These are phyloP conservation scores for Diarsia brunnea DNA, from an alignment of 2,888 invertebrate genomes.

Conservation along the genomic window DNA sequence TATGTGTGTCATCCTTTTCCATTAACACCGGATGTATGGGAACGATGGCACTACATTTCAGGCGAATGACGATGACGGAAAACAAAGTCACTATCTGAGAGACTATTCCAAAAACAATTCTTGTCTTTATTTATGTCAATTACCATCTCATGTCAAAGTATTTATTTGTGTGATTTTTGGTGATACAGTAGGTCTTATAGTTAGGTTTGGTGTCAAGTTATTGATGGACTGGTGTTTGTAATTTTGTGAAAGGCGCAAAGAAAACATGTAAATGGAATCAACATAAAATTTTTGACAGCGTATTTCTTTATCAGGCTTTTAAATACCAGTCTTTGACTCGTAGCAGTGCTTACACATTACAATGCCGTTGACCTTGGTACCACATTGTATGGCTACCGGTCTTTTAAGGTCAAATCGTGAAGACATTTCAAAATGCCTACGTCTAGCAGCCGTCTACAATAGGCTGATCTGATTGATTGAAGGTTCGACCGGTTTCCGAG, in stretches of 20 bases:
- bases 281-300: background rate
- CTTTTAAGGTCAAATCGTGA: constrained; percentile 32
- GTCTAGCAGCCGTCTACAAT: constrained; percentile 45
- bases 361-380: constrained; percentile 29
- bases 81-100: background rate
- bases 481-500: constrained; percentile 29
- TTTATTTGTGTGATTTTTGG: too few species aligned
- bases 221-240: background rate
- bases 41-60: background rate
- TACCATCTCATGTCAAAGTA: background rate
- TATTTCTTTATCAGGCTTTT: background rate
- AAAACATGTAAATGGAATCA: background rate
- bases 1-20: background rate
- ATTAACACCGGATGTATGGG: background rate
- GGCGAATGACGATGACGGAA: background rate
- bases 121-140: too few species aligned
- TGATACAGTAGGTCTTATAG: too few species aligned
- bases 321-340: background rate
- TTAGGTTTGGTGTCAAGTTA: too few species aligned
- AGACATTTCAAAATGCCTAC: constrained; percentile 9
- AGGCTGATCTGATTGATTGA: constrained; percentile 26
- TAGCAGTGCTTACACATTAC: background rate
- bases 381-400: constrained; percentile 28
- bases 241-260: background rate
- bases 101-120: background rate